Evolutionary conservation across 2,888 invertebrate genomes (phyloP), one percentile per base, ranked within the genome.

Genomic region (Callimorpha dominula): DNA sequence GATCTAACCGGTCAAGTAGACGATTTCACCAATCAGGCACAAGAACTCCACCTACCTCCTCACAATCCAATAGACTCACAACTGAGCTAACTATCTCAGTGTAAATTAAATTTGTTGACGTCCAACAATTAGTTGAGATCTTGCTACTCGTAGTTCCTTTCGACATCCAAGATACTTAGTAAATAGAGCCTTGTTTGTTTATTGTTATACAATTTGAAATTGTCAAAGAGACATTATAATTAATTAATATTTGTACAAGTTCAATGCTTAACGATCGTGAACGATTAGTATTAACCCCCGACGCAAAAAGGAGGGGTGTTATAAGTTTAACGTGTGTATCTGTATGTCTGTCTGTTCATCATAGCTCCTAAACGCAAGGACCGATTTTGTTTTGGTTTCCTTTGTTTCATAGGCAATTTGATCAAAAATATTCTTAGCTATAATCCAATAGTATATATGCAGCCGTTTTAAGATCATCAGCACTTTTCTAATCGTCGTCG

Each of bases 91-190:
- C 71, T 62, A 43, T 71, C 71, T 52, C 68, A 65, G 73, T 74
- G 75, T 71, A 73, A 78, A 81, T 81, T 73, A 60, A 79, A 52
- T 81, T 83, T 71, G 69, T 76, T 75, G 81, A 72, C 68, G 71
- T 57, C 49, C 63, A 49, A 68, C 71, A 81, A 75, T 75, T 68
- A 78, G 15, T 65, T 66, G 42, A 43, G n/a, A 77, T 77, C 66
- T 72, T 52, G 46, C 46, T 31, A 40, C 72, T 68, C 54, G 6
- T 20, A 43, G 20, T 46, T 66, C 20, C 12, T 40, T 40, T n/a
- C 42, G 14, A 54, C 17, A 12, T 67, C 54, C 14, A n/a, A 54
- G 54, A 69, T 76, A 73, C 69, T 67, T 65, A 43, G 68, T 67
- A 49, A 73, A 54, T 63, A 57, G n/a, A 60, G 49, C n/a, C n/a